Conservation (phyloP, 2,113 vertebrate genomes). For the Ochotona princeps region DNA sequence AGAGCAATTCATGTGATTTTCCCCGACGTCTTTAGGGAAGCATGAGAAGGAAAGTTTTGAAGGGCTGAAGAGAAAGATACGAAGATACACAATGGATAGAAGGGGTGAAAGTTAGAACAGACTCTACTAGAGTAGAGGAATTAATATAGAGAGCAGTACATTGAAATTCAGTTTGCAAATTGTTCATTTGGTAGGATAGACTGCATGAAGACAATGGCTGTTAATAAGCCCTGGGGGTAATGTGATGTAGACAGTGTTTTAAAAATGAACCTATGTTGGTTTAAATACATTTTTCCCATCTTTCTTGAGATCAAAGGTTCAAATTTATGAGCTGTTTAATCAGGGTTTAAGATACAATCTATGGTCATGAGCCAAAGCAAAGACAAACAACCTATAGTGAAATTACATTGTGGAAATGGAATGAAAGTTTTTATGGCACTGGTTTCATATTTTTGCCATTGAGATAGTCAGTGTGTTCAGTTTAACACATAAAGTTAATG, state of each 20-base stretch:
- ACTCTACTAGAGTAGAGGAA: neutral
- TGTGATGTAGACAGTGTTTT: neutral
- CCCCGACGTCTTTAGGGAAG: neutral
- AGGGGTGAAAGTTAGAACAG: neutral
- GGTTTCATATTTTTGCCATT: neutral
- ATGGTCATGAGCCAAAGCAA: neutral
- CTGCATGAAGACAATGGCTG: neutral
- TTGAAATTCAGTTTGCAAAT: neutral
- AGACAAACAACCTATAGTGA: neutral
- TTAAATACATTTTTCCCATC: neutral
- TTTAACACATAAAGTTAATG: neutral
- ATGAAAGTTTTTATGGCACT: neutral
- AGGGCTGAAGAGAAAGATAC: neutral
- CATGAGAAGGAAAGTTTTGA: neutral
- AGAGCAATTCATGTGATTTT: neutral
- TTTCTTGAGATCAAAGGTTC: neutral
- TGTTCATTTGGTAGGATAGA: neutral
- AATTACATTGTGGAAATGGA: neutral
- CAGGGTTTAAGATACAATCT: neutral
- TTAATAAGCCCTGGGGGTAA: neutral
- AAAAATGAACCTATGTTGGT: neutral
- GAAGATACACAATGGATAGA: neutral
- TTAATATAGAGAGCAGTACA: neutral
- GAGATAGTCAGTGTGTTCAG: constrained; percentile 1
- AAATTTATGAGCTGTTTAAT: constrained; percentile 31